Conservation (phyloP, 2,113 vertebrate genomes). For the Varanus salvator region DNA sequence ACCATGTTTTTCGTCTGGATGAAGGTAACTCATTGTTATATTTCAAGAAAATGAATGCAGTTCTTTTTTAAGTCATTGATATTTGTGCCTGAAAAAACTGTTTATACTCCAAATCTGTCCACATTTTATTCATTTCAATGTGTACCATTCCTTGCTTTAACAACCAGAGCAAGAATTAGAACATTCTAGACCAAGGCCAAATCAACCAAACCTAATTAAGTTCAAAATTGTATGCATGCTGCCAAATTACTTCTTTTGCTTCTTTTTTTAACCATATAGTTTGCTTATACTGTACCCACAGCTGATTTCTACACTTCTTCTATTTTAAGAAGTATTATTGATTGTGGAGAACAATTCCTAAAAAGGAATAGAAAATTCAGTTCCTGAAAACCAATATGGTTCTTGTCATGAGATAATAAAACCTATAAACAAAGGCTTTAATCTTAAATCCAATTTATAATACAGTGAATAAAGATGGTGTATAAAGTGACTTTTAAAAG, state of each 20-base stretch:
- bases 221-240: background rate
- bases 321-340: background rate
- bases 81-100: background rate
- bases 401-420: background rate
- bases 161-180: background rate
- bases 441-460: background rate
- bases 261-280: background rate
- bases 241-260: background rate
- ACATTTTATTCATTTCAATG: background rate
- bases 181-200: background rate
- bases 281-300: background rate
- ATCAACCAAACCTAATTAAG: background rate
- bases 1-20: slow-evolving; percentile 96
- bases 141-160: background rate
- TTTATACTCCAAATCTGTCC: background rate
- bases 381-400: background rate
- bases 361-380: background rate
- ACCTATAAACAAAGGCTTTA: background rate
- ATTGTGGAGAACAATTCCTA: slow-evolving; percentile 1
- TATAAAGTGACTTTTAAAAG: background rate
- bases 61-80: background rate
- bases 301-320: background rate
- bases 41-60: background rate
- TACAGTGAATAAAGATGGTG: background rate
- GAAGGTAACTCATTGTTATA: slow-evolving; percentile 83